Evolutionary conservation across 2,113 vertebrate species (phyloP), one percentile per base, ranked within the genome.

Genomic region (Charadrius vociferus): DNA sequence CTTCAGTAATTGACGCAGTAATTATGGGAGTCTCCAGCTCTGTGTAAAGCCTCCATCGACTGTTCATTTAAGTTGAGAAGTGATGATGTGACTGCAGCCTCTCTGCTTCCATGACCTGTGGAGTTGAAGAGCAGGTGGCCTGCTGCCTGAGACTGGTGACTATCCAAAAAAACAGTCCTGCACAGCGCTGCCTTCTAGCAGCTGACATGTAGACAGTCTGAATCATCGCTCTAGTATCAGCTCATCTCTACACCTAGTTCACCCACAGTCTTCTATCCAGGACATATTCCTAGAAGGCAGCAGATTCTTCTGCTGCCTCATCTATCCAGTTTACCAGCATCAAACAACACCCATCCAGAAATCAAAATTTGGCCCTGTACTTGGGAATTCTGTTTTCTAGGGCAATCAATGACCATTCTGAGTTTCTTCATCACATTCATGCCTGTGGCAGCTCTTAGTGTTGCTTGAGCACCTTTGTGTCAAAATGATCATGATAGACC

Each of bases 121-220:
- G 53, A 83, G 32, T 1, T 61, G 58, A 75, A 43, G 11, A 83
- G 14, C 7, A 63, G 22, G 20, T 43, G 15, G 14, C 26, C 20
- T 65, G 29, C 23, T 88, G 29, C 9, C 21, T 61, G 58, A 43
- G 5, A 37, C 52, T 27, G 41, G 26, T 7, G 4, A 23, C 3
- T 12, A 7, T 39, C 34, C 43, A 15, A 62, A 18, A 18, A 82
- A 58, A 27, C 8, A 32, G 29, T 23, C 17, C 9, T 52, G 18
- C 23, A 39, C 24, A 62, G 24, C 1, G 1, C 15, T 75, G 22
- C 23, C 23, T 77, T 91, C 10, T 3, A 34, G 68, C 9, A 67
- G 16, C 6, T 0, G 0, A 21, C 0, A 2, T 4, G 14, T 34
- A 61, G 15, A 34, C 17, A 67, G 1, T 36, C 24, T 20, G 13